Evolutionary conservation across 2,888 invertebrate genomes (phyloP).

Genomic region (Nemotelus nigrinus): DNA sequence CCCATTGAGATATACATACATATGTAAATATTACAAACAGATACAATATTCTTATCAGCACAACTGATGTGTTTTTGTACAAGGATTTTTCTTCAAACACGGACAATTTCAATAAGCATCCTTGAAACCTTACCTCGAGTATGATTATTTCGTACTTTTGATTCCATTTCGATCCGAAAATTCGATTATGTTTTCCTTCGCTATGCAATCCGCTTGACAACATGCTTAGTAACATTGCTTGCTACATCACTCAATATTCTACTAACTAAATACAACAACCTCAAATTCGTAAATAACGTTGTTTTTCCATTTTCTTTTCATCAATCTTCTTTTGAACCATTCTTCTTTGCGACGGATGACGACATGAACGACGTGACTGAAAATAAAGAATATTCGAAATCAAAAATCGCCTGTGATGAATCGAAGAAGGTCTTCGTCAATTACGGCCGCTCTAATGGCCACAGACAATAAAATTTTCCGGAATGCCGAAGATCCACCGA

Average conservation of each 20-base stretch:
- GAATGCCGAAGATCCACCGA: constrained; percentile 50
- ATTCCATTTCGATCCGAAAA: constrained; percentile 13
- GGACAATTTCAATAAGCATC: no score
- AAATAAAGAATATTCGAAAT: constrained; percentile 54
- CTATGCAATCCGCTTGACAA: neutral
- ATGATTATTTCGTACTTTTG: neutral
- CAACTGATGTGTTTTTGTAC: no score
- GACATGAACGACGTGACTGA: neutral
- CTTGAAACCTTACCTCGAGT: no score
- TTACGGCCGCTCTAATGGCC: constrained; percentile 59
- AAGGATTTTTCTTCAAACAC: no score
- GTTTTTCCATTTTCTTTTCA: neutral
- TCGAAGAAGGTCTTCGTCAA: constrained; percentile 62
- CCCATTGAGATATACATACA: no score
- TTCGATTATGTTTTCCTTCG: neutral
- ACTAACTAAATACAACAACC: neutral
- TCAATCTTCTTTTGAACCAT: neutral
- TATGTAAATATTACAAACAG: no score
- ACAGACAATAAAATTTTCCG: constrained; percentile 57
- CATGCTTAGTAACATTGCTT: constrained; percentile 33
- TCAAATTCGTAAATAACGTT: constrained; percentile 2
- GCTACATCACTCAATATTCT: constrained; percentile 28
- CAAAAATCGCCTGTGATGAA: constrained; percentile 61
- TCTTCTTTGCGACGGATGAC: neutral
- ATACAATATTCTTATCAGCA: no score